A percentile compares a stretch with the other conserved stretches of the same genome.
Conservation (phyloP, 2,888 invertebrate genomes). For the Carabus problematicus region DNA sequence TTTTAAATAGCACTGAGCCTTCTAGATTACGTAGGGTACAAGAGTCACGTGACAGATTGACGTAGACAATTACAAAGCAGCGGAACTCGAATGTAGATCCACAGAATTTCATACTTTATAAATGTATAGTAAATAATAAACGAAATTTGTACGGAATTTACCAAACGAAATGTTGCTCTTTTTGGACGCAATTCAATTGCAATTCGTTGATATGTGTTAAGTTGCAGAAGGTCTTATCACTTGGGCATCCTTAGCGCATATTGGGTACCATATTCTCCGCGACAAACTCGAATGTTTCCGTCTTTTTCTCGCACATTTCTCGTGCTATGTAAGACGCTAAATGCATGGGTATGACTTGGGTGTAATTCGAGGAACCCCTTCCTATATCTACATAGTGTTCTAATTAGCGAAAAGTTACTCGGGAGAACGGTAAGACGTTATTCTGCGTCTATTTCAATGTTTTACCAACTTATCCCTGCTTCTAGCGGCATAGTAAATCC, state of each 20-base stretch:
- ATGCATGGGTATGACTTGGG: background rate
- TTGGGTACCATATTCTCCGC: background rate
- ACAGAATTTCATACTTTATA: background rate
- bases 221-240: constrained; percentile 47
- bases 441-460: constrained; percentile 18
- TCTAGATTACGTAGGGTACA: constrained; percentile 34
- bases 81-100: constrained; percentile 18
- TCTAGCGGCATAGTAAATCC: constrained; percentile 18
- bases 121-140: too few species aligned
- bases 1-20: constrained; percentile 40
- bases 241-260: constrained; percentile 47
- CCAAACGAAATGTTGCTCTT: constrained; percentile 49
- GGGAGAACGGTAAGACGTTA: constrained; percentile 43
- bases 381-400: constrained; percentile 45
- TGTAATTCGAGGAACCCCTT: constrained; percentile 47
- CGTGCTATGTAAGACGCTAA: constrained; percentile 12
- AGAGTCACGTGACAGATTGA: constrained; percentile 39
- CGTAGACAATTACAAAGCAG: constrained; percentile 22
- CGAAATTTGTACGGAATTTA: too few species aligned
- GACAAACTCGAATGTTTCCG: constrained; percentile 7
- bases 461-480: constrained; percentile 34
- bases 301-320: constrained; percentile 27
- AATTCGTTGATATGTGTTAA: constrained; percentile 57
- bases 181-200: constrained; percentile 56
- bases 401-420: constrained; percentile 48